Evolutionary conservation across 2,888 invertebrate genomes (phyloP), one percentile per base, ranked within the genome.

Genomic region (Emmelina monodactyla): DNA sequence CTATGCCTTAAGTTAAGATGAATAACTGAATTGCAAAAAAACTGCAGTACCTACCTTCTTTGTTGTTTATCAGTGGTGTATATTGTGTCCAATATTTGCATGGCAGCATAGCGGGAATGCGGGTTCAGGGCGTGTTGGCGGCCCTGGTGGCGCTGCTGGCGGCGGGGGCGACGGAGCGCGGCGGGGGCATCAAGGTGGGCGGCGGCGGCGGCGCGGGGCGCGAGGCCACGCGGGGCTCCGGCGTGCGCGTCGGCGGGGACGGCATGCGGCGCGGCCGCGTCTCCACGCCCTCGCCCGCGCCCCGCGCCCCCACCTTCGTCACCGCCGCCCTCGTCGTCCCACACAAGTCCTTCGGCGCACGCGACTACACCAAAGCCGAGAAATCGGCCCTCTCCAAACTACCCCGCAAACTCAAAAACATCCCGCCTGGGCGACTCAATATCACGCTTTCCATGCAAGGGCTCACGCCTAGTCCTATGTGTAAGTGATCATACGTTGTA

Each of bases 301-400:
- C 78, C 4, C 72, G 76, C 33, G 62, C 63, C 22, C 79, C 78
- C 37, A 73, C 84, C 31, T 78, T 85, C 55, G 73, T 79, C 56
- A 73, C 75, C 61, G 85, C 90, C 47, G 91, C 90, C 30, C 83
- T 91, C 60, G 85, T 91, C 45, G 85, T 91, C 49, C 91, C 91
- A 7, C 86, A 88, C 58, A 89, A 88, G 57, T 84, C 85, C 45
- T 91, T 91, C 62, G 88, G 88, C 44, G 83, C 84, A 39, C 82
- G 89, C 38, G 88, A 88, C 57, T 89, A 88, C 64, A 85, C 83
- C 37, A 87, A 85, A 56, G 88, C 88, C 37, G 85, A 87, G 41
- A 85, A 85, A 41, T 83, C 82, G 34, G 88, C 89, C 28, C 84
- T 88, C 50, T 78, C 82, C 41, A 82, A 79, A 51, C 71, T 90